These are phyloP conservation scores for Stegophylla sp. DNA, from an alignment of 2,888 invertebrate species.

Conservation along the genomic window DNA sequence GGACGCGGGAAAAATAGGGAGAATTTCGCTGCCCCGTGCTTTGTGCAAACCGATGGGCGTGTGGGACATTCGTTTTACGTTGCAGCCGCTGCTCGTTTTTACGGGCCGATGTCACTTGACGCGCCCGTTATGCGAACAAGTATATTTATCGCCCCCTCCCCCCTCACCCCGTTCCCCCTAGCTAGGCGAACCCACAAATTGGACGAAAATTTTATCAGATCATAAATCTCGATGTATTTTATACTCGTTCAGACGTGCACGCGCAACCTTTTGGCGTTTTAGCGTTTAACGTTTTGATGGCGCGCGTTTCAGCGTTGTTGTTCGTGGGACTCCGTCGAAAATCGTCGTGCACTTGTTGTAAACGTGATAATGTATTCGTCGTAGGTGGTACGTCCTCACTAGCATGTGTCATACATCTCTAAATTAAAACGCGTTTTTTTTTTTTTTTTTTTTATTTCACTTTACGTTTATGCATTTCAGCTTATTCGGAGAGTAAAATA, in stretches of 20 bases:
- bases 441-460: no score
- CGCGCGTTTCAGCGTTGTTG: background rate
- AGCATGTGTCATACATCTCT: background rate
- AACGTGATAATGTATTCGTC: no score
- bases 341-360: background rate
- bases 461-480: no score
- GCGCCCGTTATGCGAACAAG: slow-evolving; percentile 17
- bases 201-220: slow-evolving; percentile 32
- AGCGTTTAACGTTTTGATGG: background rate
- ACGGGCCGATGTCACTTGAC: slow-evolving; percentile 43
- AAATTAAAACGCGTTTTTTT: no score
- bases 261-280: background rate
- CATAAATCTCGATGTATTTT: slow-evolving; percentile 26
- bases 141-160: slow-evolving; percentile 30
- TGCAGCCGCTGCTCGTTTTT: slow-evolving; percentile 38
- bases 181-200: slow-evolving; percentile 23
- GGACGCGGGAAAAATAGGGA: background rate
- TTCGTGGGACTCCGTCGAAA: background rate
- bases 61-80: slow-evolving; percentile 7
- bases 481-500: background rate
- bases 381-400: no score
- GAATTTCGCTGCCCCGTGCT: no score
- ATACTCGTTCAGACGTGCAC: background rate
- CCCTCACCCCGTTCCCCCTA: no score
- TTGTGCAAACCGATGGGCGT: background rate